Evolutionary conservation across 2,888 invertebrate species (phyloP), one percentile per base, ranked within the genome.

Genomic region (Micoletzkya japonica): DNA sequence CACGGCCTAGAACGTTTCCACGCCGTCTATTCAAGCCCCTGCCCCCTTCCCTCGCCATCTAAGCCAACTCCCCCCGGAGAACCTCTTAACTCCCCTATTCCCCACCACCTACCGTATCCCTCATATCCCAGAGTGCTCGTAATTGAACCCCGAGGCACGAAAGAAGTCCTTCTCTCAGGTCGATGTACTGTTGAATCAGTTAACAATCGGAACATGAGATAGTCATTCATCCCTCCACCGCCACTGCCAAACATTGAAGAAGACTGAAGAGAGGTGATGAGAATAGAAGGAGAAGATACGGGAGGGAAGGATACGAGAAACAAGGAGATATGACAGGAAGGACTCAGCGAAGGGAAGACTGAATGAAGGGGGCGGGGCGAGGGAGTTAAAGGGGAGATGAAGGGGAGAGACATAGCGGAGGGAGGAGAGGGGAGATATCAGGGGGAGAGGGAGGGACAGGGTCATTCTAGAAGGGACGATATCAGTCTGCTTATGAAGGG

Each of bases 131-230:
- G n/a, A n/a, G n/a, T n/a, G n/a, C n/a, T n/a, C n/a, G n/a, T n/a
- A n/a, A 63, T 52, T 28, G 66, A 64, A 50, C 57, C 63, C 28
- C 72, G 30, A 2, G 72, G 72, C 3, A 63, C 49, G 24, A 68
- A 69, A 28, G 69, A 54, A 30, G 56, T 61, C 30, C 58, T 58
- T 61, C 72, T 50, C 39, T 39, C 39, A 17, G 17, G 39, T 17
- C 39, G 7, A 34, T 57, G 10, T 28, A 0, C 1, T 57, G 30
- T 32, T 10, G 39, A 74, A 64, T 79, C 79, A 72, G 79, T 77
- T 24, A 80, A 74, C 37, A 80, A 73, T 36, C 80, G 80, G 73
- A 80, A 80, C 79, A 80, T 79, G 52, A 80, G 73, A 69, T 80
- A 80, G 71, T 80, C 80, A 70, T 79, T 79, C 63, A 80, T 75